Evolutionary conservation across 1,140 invertebrate species (phyloP).

Genomic region (Drosophila tropicalis): DNA sequence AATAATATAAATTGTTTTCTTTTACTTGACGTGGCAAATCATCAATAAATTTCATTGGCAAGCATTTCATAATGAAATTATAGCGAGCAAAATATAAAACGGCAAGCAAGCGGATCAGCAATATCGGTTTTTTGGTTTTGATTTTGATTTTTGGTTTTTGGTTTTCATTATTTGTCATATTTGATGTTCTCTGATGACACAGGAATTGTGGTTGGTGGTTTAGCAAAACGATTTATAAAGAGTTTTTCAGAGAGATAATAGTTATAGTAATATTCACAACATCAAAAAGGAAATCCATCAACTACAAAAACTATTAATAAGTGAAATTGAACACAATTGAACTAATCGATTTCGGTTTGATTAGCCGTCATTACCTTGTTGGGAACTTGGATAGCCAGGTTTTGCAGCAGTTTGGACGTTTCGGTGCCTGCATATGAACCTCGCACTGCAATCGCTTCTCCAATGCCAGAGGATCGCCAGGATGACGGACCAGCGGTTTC

Average conservation of each 20-base stretch:
- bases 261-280: constrained; percentile 80
- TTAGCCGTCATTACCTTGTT: constrained; percentile 73
- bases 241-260: constrained; percentile 44
- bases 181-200: constrained; percentile 31
- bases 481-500: constrained; percentile 94
- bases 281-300: constrained; percentile 83
- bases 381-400: constrained; percentile 97
- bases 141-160: constrained; percentile 45
- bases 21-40: constrained; percentile 61
- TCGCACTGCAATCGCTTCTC: constrained; percentile 94
- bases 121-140: constrained; percentile 54
- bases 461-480: constrained; percentile 89
- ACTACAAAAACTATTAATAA: constrained; percentile 66
- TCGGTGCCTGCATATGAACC: constrained; percentile 88
- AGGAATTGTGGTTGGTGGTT: constrained; percentile 22
- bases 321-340: constrained; percentile 38
- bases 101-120: constrained; percentile 65
- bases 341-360: constrained; percentile 20
- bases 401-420: constrained; percentile 92
- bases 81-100: constrained; percentile 69
- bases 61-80: constrained; percentile 56
- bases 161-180: constrained; percentile 34
- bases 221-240: constrained; percentile 37
- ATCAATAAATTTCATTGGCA: constrained; percentile 60
- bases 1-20: constrained; percentile 19